phyloP scores from a whole-genome alignment of 2,888 invertebrate genomes.

The Ashinkailepas kermadecensis region DNA sequence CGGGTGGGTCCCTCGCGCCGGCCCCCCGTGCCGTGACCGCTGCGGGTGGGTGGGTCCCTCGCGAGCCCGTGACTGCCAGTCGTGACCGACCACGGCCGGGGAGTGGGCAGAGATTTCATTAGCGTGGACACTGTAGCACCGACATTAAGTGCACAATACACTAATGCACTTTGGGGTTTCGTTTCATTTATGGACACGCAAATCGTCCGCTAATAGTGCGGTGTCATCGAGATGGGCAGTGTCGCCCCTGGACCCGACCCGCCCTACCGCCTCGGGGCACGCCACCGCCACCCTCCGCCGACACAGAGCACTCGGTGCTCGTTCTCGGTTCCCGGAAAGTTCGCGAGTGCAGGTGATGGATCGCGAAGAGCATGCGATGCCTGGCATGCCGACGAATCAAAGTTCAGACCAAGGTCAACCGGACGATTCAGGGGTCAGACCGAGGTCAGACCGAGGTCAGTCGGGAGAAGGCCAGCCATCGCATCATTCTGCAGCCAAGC shows the following conservation, averaged over 20 bases:
- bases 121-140: neutral
- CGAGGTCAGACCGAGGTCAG: too few species aligned
- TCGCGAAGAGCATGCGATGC: too few species aligned
- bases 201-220: conserved; percentile 3
- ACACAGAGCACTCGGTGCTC: too few species aligned
- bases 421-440: too few species aligned
- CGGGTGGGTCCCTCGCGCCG: neutral
- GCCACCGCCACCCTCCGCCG: too few species aligned
- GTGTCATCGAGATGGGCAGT: neutral
- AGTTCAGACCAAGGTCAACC: too few species aligned
- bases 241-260: neutral
- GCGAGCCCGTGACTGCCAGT: neutral
- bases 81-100: neutral
- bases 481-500: too few species aligned
- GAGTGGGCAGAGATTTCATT: neutral
- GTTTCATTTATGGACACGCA: conserved; percentile 11
- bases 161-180: conserved; percentile 12
- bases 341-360: too few species aligned
- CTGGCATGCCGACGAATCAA: too few species aligned
- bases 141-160: conserved; percentile 15
- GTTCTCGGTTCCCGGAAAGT: too few species aligned
- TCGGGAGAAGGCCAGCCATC: too few species aligned
- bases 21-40: neutral
- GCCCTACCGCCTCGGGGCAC: neutral
- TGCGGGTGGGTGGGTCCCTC: too few species aligned